Base-by-base conservation (phyloP, 2,113 vertebrate genomes). In the Condylura cristata region DNA sequence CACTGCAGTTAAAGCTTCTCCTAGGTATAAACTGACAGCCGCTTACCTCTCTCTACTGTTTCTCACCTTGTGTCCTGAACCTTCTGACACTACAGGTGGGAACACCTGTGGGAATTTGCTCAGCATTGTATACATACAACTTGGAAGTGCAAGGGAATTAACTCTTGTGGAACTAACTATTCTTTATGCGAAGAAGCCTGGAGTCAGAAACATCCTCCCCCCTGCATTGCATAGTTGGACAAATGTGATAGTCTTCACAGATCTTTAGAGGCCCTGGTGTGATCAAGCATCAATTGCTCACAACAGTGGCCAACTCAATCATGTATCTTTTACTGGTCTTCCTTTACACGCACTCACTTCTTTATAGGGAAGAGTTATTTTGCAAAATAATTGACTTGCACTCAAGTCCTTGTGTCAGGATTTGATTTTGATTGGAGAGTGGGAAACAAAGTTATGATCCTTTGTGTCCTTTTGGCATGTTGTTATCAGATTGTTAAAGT, bases 291-390 rank as follows among this genome's bases (percentile, higher is more conserved):
- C n/a, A 58, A 13, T 16, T 41, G 5, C 53, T 39, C 32, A 22
- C 37, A 34, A 18, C 1, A 72, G 9, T 58, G 13, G 86, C 48
- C 26, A 48, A 53, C 39, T 51, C 39, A 74, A 7, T 39, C 66
- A 85, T 30, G 11, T 5, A 48, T 20, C 12, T 8, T 92, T 60
- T 58, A 17, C 0, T 65, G 74, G 28, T 51, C 87, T 89, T 53
- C n/a, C 12, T 16, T 58, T 4, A 13, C 34, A 37, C 5, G 4
- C 12, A 9, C 30, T 60, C 53, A 60, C 30, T 13, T 56, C 58
- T 63, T 71, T 32, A n/a, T 10, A 79, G 18, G 61, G 30, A 51
- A 68, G 92, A 71, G 17, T 76, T 65, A 76, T 9, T 96, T 75
- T 53, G 14, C 44, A 81, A 60, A 91, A 56, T 48, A 66, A 91